Percentiles rank a stretch among this genome's conserved stretches.
Conservation (phyloP, 2,113 vertebrate species). For the Noctilio leporinus region DNA sequence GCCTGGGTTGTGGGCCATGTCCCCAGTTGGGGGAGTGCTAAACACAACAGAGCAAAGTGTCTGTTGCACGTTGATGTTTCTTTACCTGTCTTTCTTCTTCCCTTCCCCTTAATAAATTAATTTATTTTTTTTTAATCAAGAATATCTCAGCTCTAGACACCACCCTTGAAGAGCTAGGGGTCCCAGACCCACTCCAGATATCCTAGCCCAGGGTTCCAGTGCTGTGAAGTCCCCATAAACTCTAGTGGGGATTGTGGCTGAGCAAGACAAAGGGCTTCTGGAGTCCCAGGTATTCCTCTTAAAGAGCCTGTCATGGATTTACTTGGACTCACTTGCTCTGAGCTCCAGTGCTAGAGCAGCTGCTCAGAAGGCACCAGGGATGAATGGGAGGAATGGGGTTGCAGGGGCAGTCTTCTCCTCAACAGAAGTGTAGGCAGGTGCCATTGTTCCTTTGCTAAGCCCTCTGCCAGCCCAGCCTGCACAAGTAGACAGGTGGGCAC, state of each 20-base stretch:
- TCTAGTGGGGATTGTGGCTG: not conserved
- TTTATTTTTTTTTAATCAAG: too few relatives aligned
- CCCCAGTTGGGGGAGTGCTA: too few relatives aligned
- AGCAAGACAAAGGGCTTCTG: not conserved
- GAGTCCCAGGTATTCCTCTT: not conserved
- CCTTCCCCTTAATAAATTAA: too few relatives aligned
- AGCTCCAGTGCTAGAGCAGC: not conserved
- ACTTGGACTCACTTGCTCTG: not conserved
- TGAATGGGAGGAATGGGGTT: too few relatives aligned
- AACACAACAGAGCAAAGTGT: too few relatives aligned
- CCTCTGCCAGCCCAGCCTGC: not conserved
- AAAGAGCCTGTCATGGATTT: not conserved
- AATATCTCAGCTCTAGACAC: not conserved
- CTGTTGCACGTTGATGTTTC: too few relatives aligned
- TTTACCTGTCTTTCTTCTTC: too few relatives aligned
- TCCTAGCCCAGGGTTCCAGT: not conserved
- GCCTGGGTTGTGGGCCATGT: too few relatives aligned
- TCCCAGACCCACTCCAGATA: not conserved
- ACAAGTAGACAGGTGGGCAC: not conserved
- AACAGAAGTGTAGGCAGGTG: not conserved
- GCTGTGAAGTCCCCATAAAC: not conserved
- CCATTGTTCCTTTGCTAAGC: not conserved
- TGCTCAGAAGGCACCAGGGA: not conserved
- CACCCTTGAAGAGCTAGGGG: not conserved
- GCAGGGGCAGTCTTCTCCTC: not conserved